phyloP scores from a whole-genome alignment of 2,797 vertebrate species.

The Amphiprion clarkii region DNA sequence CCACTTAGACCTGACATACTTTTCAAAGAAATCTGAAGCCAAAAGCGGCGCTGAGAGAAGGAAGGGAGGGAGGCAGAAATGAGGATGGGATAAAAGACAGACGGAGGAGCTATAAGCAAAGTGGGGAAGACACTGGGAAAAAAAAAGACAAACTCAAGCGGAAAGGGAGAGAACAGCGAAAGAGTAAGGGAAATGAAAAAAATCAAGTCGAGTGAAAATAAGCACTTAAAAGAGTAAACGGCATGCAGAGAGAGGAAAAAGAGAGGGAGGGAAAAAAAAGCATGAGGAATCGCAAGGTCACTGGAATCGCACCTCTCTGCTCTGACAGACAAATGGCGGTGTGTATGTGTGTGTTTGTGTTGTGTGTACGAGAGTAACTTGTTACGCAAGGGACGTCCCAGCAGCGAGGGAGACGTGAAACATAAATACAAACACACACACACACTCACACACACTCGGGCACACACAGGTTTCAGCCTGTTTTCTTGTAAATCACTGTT shows the following conservation, averaged over 20 bases:
- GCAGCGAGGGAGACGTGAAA: constrained; percentile 16
- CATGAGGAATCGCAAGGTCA: constrained; percentile 37
- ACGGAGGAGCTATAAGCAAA: no score
- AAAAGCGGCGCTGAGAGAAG: no score
- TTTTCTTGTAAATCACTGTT: constrained; percentile 48
- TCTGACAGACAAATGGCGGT: constrained; percentile 7
- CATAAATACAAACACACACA: constrained; percentile 11
- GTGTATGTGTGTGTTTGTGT: constrained; percentile 2
- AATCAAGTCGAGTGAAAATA: no score
- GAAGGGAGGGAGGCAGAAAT: no score
- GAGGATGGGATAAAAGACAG: no score
- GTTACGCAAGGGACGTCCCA: constrained; percentile 46
- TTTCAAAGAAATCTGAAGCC: no score
- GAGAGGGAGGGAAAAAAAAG: not conserved
- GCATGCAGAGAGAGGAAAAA: not conserved
- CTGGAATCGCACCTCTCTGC: constrained; percentile 14
- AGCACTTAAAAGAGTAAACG: not conserved
- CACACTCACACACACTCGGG: constrained; percentile 10
- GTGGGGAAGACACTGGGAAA: no score
- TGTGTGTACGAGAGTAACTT: constrained; percentile 24
- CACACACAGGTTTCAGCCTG: not conserved
- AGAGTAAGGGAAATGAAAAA: no score
- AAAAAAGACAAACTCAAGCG: no score
- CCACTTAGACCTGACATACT: no score
- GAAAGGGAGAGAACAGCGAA: no score